A percentile compares a stretch with the other conserved stretches of the same genome.
Evolutionary conservation across 2,113 vertebrate genomes (phyloP).

Genomic region (Silurus asotus): DNA sequence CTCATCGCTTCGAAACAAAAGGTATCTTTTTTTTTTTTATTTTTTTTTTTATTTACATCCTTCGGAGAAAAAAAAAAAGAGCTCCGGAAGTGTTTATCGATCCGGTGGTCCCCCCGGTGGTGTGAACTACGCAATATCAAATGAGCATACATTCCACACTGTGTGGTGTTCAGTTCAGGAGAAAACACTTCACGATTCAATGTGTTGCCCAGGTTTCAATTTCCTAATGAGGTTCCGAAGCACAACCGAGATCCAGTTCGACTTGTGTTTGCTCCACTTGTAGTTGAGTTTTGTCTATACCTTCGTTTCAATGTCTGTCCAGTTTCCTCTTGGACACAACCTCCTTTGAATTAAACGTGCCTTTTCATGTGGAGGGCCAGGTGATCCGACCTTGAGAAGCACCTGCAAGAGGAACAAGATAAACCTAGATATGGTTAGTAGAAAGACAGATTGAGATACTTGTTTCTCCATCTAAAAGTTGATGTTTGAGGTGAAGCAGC

Average conservation of each 20-base stretch:
- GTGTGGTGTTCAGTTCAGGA: background rate
- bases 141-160: background rate
- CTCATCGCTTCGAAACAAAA: background rate
- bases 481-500: too few relatives aligned
- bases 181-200: background rate
- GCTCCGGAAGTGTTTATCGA: background rate
- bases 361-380: conserved; percentile 99
- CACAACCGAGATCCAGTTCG: background rate
- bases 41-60: too few relatives aligned
- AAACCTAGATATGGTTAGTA: background rate
- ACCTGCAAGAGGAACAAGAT: conserved; percentile 75
- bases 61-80: background rate
- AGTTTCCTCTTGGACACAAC: conserved; percentile 50
- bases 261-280: background rate
- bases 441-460: too few relatives aligned
- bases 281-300: background rate
- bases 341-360: conserved; percentile 81
- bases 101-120: background rate
- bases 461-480: too few relatives aligned
- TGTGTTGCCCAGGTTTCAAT: background rate
- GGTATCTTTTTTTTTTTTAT: background rate
- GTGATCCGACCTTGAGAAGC: conserved; percentile 99
- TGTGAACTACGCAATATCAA: background rate
- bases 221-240: background rate
- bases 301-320: background rate